A percentile compares a stretch with the other conserved stretches of the same genome.
These are phyloP conservation scores for Solea senegalensis DNA, from an alignment of 2,113 vertebrate genomes.

Conservation along the genomic window DNA sequence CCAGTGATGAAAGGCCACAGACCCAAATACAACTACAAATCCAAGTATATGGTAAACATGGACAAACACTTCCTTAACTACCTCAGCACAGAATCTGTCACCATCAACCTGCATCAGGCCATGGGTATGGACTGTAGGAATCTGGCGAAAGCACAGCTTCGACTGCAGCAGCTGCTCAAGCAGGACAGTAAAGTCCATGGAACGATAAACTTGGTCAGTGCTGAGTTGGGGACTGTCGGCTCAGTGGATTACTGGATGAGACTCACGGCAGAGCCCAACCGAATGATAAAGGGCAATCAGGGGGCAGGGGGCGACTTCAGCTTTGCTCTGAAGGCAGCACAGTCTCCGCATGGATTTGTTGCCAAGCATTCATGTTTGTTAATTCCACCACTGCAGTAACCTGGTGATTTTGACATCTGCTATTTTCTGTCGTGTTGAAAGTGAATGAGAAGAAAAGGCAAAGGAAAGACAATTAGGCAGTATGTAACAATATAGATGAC, in stretches of 20 bases:
- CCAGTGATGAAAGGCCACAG: conserved; percentile 80
- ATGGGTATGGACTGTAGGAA: conserved; percentile 87
- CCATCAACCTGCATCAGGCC: conserved; percentile 87
- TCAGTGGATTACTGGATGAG: neutral
- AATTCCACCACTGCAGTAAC: neutral
- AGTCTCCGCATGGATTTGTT: neutral
- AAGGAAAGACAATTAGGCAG: too few relatives aligned
- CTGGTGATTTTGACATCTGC: neutral
- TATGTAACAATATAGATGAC: too few relatives aligned
- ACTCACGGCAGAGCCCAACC: neutral
- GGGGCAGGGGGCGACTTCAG: neutral
- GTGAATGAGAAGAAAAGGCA: too few relatives aligned
- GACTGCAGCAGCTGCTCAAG: conserved; percentile 84
- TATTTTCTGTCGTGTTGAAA: neutral
- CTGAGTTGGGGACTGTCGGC: neutral
- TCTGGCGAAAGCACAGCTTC: conserved; percentile 81
- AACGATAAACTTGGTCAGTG: conserved; percentile 82
- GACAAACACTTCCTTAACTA: conserved; percentile 87
- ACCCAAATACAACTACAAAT: conserved; percentile 88
- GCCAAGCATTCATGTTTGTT: neutral
- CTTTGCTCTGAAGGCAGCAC: neutral
- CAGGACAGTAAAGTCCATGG: conserved; percentile 80
- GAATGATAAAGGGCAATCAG: neutral
- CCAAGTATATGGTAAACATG: conserved; percentile 84
- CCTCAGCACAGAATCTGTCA: conserved; percentile 74